These are phyloP conservation scores for Poeciliopsis infans DNA, from an alignment of 2,797 vertebrate genomes.

Conservation along the genomic window DNA sequence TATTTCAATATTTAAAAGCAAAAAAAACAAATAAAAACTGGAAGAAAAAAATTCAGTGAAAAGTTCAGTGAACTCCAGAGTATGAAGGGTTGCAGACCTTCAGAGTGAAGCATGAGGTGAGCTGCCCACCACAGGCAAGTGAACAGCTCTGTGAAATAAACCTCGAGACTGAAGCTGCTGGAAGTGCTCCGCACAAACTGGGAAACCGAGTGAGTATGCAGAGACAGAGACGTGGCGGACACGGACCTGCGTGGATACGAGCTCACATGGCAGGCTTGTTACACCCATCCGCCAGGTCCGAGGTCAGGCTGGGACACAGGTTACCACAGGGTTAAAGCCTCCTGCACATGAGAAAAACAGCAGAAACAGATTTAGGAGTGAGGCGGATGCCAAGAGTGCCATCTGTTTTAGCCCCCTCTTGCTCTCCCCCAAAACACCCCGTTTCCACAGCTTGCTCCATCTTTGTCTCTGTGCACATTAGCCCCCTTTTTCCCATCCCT, in stretches of 20 bases:
- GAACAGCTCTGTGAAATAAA: background rate
- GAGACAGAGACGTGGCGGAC: constrained; percentile 32
- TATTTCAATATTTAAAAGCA: background rate
- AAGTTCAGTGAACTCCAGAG: background rate
- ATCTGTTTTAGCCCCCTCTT: constrained; percentile 77
- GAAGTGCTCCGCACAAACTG: background rate
- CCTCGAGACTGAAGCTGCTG: background rate
- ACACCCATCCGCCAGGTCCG: constrained; percentile 59
- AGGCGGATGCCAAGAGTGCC: constrained; percentile 79
- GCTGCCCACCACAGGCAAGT: background rate
- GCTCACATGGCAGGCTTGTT: constrained; percentile 54
- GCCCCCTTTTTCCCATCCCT: constrained; percentile 53
- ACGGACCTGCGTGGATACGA: constrained; percentile 37
- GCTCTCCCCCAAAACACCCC: constrained; percentile 55
- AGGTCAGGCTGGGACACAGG: constrained; percentile 77
- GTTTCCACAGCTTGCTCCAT: constrained; percentile 47
- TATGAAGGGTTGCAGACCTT: background rate
- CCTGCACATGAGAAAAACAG: constrained; percentile 80
- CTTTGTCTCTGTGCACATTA: constrained; percentile 64
- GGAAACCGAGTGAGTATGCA: constrained; percentile 22
- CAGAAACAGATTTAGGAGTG: constrained; percentile 82
- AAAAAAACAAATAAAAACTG: background rate
- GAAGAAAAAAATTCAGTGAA: too few relatives aligned
- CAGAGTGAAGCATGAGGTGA: constrained; percentile 1
- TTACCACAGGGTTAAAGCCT: constrained; percentile 81